Evolutionary conservation across 1,140 invertebrate genomes (phyloP).

Genomic region (Bombus turneri): DNA sequence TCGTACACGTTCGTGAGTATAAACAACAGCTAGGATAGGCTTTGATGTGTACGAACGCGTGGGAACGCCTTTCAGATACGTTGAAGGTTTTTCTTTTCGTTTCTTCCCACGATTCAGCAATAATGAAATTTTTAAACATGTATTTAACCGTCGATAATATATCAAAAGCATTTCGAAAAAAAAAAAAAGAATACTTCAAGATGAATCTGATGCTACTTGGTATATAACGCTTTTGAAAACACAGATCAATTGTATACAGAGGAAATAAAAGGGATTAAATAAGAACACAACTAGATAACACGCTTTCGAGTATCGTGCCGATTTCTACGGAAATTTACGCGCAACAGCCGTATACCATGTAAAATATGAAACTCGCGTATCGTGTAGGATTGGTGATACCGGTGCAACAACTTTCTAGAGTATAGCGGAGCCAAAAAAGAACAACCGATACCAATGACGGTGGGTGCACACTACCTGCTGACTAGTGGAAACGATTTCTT

Average conservation of each 20-base stretch:
- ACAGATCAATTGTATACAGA: neutral
- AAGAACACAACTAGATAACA: neutral
- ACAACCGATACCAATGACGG: constrained; percentile 47
- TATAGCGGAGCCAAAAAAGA: constrained; percentile 57
- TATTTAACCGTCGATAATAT: neutral
- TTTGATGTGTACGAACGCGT: constrained; percentile 46
- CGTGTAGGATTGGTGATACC: constrained; percentile 62
- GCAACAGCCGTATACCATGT: constrained; percentile 6
- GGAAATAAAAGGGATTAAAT: neutral
- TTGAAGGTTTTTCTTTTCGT: constrained; percentile 55
- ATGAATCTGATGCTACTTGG: neutral
- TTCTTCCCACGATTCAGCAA: constrained; percentile 59
- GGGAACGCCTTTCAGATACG: constrained; percentile 66
- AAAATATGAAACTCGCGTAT: constrained; percentile 54
- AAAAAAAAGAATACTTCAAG: neutral
- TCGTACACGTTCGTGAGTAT: constrained; percentile 55
- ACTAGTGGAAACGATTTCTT: constrained; percentile 57
- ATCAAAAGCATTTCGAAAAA: neutral
- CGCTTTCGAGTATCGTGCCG: neutral
- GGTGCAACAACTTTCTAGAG: constrained; percentile 69
- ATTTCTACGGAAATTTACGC: constrained; percentile 23
- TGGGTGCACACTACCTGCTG: constrained; percentile 58
- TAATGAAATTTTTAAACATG: neutral
- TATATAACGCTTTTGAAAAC: neutral
- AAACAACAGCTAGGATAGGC: constrained; percentile 54